These are phyloP conservation scores for Calyptomena viridis DNA, from an alignment of 2,113 vertebrate species.

Conservation along the genomic window DNA sequence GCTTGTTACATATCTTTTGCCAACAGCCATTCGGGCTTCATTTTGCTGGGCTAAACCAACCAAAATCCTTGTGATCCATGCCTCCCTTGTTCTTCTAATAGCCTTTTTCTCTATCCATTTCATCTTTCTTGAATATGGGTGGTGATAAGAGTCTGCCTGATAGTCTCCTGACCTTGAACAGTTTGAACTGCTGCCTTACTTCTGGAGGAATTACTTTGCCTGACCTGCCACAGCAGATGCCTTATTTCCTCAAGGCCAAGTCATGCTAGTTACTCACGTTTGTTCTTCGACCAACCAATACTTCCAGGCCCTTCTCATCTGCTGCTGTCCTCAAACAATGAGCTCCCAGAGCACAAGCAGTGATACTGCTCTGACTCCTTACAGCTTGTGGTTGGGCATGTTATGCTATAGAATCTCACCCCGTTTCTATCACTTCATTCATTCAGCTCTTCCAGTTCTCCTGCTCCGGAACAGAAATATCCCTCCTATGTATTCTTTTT, in stretches of 20 bases:
- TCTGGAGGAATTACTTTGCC: background rate
- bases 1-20: background rate
- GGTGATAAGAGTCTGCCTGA: background rate
- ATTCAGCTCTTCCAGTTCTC: background rate
- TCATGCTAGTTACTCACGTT: fast-evolving
- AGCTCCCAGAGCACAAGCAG: background rate
- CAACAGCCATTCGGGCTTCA: background rate
- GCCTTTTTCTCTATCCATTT: background rate
- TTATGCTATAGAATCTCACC: background rate
- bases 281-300: background rate
- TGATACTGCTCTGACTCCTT: background rate
- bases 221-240: background rate
- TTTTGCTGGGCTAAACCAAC: background rate
- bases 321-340: background rate
- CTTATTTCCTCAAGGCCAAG: background rate
- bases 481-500: background rate
- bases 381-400: fast-evolving
- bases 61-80: background rate
- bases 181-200: background rate
- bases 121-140: background rate
- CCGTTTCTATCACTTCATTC: background rate
- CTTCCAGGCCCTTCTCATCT: background rate
- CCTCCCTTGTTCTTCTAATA: background rate
- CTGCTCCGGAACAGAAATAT: background rate
- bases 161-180: background rate